phyloP scores from a whole-genome alignment of 1,140 invertebrate genomes.

The Cydia fagiglandana region DNA sequence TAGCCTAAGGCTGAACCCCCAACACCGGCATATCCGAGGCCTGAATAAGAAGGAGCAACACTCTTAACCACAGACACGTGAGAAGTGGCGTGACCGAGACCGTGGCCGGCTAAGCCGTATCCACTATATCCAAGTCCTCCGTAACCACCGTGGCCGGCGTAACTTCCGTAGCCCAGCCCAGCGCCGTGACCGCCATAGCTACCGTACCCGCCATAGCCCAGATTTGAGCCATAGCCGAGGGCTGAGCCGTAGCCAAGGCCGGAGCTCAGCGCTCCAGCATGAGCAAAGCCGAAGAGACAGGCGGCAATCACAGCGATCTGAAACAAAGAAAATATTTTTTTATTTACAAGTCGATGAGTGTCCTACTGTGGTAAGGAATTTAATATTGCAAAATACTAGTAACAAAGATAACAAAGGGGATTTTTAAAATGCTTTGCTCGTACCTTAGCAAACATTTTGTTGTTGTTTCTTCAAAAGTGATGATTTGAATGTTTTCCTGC shows the following conservation, averaged over 20 bases:
- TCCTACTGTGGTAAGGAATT: slow-evolving; percentile 17
- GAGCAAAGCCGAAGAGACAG: slow-evolving; percentile 45
- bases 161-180: slow-evolving; percentile 34
- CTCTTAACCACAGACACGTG: slow-evolving; percentile 24
- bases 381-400: not conserved
- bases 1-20: not conserved
- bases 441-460: slow-evolving; percentile 48
- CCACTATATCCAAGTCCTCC: slow-evolving; percentile 33
- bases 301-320: slow-evolving; percentile 39
- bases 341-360: not conserved
- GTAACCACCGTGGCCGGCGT: slow-evolving; percentile 32
- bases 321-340: slow-evolving; percentile 20
- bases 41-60: not conserved
- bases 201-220: slow-evolving; percentile 33
- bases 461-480: slow-evolving; percentile 39
- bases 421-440: slow-evolving; percentile 28
- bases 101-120: slow-evolving; percentile 15
- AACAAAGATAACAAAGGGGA: slow-evolving; percentile 8
- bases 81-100: slow-evolving; percentile 23
- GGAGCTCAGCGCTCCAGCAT: slow-evolving; percentile 37
- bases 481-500: slow-evolving; percentile 40
- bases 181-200: slow-evolving; percentile 34
- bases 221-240: slow-evolving; percentile 30
- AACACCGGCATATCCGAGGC: not conserved
- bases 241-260: not conserved